A percentile compares a stretch with the other conserved stretches of the same genome.
Evolutionary conservation across 2,113 vertebrate genomes (phyloP).

Genomic region (Sciurus niger): DNA sequence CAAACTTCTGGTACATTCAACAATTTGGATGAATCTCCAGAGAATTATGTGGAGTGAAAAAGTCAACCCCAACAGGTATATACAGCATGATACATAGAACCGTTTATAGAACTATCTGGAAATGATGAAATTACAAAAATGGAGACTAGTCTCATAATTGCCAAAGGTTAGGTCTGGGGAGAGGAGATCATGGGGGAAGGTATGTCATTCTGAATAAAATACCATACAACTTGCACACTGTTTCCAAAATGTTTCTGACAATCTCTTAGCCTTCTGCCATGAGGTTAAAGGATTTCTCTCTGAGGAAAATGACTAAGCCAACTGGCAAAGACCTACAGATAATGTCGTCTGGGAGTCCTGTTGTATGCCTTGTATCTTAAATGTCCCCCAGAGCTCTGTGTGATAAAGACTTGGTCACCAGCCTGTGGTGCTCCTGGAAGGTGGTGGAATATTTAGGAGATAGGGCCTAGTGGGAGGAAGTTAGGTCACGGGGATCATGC

Average conservation of each 20-base stretch:
- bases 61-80: not conserved
- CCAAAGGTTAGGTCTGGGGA: not conserved
- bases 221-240: not conserved
- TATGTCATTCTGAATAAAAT: not conserved
- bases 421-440: not conserved
- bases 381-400: not conserved
- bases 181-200: not conserved
- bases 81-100: not conserved
- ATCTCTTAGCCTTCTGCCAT: not conserved
- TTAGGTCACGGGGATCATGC: not conserved
- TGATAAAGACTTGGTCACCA: not conserved
- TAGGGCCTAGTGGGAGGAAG: not conserved
- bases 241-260: not conserved
- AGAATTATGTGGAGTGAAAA: not conserved
- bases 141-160: not conserved
- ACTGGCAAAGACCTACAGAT: not conserved
- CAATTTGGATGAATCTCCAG: not conserved
- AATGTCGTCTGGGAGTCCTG: not conserved
- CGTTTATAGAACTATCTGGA: not conserved
- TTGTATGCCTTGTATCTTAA: not conserved
- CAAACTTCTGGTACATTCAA: not conserved
- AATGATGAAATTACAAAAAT: not conserved
- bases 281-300: not conserved
- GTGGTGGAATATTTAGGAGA: not conserved
- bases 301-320: not conserved